These are phyloP conservation scores for Sepioteuthis lessoniana DNA, from an alignment of 2,888 invertebrate genomes.

Conservation along the genomic window DNA sequence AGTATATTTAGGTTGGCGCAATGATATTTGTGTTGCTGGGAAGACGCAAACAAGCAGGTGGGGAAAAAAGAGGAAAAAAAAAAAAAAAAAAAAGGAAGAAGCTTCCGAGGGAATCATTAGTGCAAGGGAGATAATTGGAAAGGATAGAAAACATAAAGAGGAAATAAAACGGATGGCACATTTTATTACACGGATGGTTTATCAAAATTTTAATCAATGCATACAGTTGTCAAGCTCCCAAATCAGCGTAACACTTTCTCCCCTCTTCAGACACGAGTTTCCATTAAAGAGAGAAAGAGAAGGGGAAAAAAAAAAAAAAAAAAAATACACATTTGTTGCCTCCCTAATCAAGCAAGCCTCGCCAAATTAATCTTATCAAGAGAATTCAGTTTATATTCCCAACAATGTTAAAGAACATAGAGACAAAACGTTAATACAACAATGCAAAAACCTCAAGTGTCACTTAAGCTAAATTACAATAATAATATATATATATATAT, in stretches of 20 bases:
- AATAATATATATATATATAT: neutral
- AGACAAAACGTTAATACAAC: neutral
- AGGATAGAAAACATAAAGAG: neutral
- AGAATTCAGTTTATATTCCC: too few relatives aligned
- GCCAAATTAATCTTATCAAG: neutral
- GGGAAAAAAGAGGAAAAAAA: too few relatives aligned
- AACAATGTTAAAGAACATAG: neutral
- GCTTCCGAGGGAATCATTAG: too few relatives aligned
- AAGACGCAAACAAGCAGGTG: neutral
- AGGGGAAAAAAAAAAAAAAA: neutral
- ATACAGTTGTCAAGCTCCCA: constrained; percentile 33
- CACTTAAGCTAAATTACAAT: neutral
- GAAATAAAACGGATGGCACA: constrained; percentile 6
- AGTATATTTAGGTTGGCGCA: neutral
- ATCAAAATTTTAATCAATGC: neutral
- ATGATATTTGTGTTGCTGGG: neutral
- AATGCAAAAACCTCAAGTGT: neutral
- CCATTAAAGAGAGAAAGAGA: neutral
- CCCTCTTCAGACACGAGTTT: neutral
- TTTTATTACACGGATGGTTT: neutral
- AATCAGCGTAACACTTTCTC: neutral
- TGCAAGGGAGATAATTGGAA: neutral
- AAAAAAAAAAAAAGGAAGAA: too few relatives aligned
- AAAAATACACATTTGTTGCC: neutral
- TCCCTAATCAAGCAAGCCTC: too few relatives aligned